Evolutionary conservation across 2,797 vertebrate species (phyloP).

Genomic region (Halcyon leucocephala): DNA sequence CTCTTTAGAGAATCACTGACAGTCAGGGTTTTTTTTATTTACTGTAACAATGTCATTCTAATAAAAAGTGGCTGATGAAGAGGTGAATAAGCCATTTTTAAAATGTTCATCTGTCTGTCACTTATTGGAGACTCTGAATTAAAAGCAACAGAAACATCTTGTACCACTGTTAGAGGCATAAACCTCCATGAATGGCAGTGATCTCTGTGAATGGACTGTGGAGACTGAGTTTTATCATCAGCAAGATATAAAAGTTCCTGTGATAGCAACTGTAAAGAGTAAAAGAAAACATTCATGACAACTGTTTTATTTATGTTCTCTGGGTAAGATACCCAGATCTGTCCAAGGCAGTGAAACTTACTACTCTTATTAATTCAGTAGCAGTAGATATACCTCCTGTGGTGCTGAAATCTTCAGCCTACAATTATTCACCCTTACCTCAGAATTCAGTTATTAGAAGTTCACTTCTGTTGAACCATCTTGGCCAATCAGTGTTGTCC

Average conservation of each 20-base stretch:
- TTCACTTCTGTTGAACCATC: not conserved
- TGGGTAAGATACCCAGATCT: not conserved
- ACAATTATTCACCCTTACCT: not conserved
- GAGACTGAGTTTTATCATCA: not conserved
- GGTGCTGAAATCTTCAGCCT: not conserved
- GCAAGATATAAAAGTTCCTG: not conserved
- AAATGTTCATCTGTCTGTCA: not conserved
- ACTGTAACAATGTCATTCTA: not conserved
- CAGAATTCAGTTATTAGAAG: not conserved
- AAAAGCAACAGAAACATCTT: not conserved
- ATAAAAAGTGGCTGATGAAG: not conserved
- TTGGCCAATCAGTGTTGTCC: not conserved
- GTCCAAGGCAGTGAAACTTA: not conserved
- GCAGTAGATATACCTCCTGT: not conserved
- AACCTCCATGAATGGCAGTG: not conserved
- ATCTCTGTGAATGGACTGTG: not conserved
- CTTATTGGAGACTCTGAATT: not conserved
- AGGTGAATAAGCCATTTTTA: not conserved
- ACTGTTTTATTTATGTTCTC: not conserved
- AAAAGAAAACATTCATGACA: not conserved
- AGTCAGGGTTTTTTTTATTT: accelerated
- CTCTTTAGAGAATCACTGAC: not conserved
- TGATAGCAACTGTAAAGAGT: not conserved
- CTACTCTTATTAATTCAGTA: not conserved
- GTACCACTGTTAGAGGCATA: not conserved